phyloP scores from a whole-genome alignment of 2,888 invertebrate genomes.

The Cynaeus angustus region DNA sequence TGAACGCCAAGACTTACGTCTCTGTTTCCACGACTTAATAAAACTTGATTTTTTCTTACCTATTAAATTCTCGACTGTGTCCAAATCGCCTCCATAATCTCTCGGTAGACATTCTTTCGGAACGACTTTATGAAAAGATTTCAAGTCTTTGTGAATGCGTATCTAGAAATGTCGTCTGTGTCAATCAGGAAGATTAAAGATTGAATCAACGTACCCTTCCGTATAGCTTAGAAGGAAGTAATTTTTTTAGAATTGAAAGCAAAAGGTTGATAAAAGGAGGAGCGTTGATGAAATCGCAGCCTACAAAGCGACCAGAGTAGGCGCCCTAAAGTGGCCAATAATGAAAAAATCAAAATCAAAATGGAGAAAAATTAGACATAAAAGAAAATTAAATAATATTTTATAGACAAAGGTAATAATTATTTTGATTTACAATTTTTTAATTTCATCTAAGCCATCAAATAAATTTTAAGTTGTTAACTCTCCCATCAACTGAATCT shows the following conservation, averaged over 20 bases:
- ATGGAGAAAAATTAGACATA: neutral
- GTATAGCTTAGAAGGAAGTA: conserved; percentile 41
- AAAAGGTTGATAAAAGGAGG: conserved; percentile 44
- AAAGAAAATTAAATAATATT: no score
- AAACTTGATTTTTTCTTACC: conserved; percentile 64
- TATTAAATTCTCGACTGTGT: conserved; percentile 75
- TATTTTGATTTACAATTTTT: no score
- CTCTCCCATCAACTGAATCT: no score
- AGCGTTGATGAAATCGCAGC: conserved; percentile 47
- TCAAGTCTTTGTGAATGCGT: conserved; percentile 48
- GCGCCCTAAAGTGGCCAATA: conserved; percentile 31
- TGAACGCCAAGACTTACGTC: no score
- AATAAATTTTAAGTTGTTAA: no score
- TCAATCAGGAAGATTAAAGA: conserved; percentile 13
- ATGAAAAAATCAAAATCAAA: neutral
- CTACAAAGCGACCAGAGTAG: conserved; percentile 44
- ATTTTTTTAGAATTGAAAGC: conserved; percentile 36
- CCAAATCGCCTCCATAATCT: conserved; percentile 50
- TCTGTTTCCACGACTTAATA: no score
- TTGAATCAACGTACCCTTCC: conserved; percentile 30
- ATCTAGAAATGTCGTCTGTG: conserved; percentile 39
- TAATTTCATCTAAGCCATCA: no score
- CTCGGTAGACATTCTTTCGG: conserved; percentile 47
- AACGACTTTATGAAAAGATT: conserved; percentile 46
- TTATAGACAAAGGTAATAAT: no score